Evolutionary conservation across 2,113 vertebrate species (phyloP), one percentile per base, ranked within the genome.

Genomic region (Centropristis striata): DNA sequence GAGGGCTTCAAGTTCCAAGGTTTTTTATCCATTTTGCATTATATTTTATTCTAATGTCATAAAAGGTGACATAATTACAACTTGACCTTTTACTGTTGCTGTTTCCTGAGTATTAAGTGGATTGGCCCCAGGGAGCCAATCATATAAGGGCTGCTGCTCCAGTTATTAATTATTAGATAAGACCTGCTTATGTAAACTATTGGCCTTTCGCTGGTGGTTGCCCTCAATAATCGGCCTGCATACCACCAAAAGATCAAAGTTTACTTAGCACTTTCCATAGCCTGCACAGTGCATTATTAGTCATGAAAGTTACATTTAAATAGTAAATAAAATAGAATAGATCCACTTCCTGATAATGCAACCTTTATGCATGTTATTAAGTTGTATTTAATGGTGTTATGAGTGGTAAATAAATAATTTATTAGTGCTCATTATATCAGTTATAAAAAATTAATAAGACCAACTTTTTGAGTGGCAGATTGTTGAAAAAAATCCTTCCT

Each of bases 1-100:
- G 94, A 95, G 83, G 86, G 91, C 32, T 82, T 96, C 89, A 94
- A 95, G 86, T 96, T 97, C 80, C 95, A 96, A 97, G 98, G 98
- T 99, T 59, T 99, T 59, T 54, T 27, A 58, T 60, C 27, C 58
- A 0, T 59, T 10, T 18, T 42, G 7, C 39, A 9, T 65, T 47
- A 2, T 51, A 0, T 50, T 61, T 58, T 47, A 65, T 53, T 53
- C 13, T 42, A 21, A 14, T 39, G 41, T 27, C 44, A 37, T 36
- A 16, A 32, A 4, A 57, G 5, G 18, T 50, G 42, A 39, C 27
- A 41, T 3, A 1, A 61, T 44, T 23, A n/a, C 49, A 61, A 12
- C 65, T 50, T 20, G n/a, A 55, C 5, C 21, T 3, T 63, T 63
- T 32, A 50, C 15, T 71, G 25, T 7, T 23, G 60, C 50, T 13